Evolutionary conservation across 2,797 vertebrate species (phyloP).

Genomic region (Bufotes viridis): DNA sequence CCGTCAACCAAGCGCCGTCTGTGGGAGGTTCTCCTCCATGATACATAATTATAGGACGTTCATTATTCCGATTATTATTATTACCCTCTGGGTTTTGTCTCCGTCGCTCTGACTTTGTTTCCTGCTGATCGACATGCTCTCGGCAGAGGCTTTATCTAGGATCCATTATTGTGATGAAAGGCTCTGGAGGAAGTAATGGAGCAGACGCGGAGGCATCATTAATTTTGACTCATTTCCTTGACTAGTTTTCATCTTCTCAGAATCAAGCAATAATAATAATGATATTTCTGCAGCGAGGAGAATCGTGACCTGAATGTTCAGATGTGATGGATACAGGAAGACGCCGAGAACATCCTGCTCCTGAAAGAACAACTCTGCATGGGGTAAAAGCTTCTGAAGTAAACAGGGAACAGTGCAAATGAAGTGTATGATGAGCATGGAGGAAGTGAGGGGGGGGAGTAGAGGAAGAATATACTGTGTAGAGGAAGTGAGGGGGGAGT

Average conservation of each 20-base stretch:
- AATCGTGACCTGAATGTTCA: no score
- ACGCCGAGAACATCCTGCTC: not conserved
- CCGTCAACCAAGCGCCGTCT: no score
- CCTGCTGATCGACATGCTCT: not conserved
- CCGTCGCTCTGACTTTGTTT: not conserved
- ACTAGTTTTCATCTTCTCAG: not conserved
- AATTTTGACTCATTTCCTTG: not conserved
- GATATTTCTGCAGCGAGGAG: not conserved
- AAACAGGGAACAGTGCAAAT: no score
- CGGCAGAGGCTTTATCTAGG: not conserved
- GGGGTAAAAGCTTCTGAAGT: not conserved
- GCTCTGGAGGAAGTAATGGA: not conserved
- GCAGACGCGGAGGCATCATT: not conserved
- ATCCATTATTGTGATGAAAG: not conserved
- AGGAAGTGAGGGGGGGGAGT: not conserved
- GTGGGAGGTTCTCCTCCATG: no score
- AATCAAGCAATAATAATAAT: not conserved
- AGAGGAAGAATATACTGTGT: not conserved
- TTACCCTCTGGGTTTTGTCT: not conserved
- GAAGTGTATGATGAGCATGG: not conserved
- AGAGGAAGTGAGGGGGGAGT: no score
- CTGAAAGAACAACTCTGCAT: not conserved
- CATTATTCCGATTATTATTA: not conserved
- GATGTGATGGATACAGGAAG: not conserved
- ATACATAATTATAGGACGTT: not conserved